Evolutionary conservation across 2,888 invertebrate species (phyloP), one percentile per base, ranked within the genome.

Genomic region (Dastarcus helophoroides): DNA sequence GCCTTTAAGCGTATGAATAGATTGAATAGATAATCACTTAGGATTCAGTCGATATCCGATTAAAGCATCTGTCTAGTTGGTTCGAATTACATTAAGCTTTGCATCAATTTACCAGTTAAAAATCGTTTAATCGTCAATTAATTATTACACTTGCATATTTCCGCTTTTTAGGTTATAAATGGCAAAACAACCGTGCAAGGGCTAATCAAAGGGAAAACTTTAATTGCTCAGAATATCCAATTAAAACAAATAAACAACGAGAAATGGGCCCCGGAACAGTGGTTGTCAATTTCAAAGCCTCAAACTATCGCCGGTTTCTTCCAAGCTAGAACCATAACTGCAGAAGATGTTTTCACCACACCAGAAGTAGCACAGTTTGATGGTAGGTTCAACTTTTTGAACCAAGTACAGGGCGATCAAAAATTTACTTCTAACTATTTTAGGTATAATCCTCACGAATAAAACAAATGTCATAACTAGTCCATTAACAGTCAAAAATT

Each of bases 251-350:
- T 56, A 9, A 56, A 57, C 35, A 34, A 36, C 7, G 35, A 37
- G 21, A 25, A 32, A 25, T 56, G 54, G 53, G 31, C 29, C 4
- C 52, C 54, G 17, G 38, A 51, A 14, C 33, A 43, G 9, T 55
- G 53, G 53, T 39, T 56, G 29, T 49, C 43, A 13, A 49, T 50
- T 27, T 31, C 41, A 8, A 41, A 44, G 40, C 34, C 40, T 6
- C 56, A 57, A 44, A 48, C 36, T 3, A 45, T 57, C 16, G 43
- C 36, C 12, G 53, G 53, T n/a, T 36, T 30, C 9, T 43, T 46
- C 8, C 41, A 29, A 33, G 31, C 44, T 4, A 36, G 42, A 13
- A 33, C 37, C 10, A 13, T 55, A 7, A 33, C 26, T 8, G 38
- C 40, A 4, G 36, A 39, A 12, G 31, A 40, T 28, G 27, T 53